A percentile compares a stretch with the other conserved stretches of the same genome.
Conservation (phyloP, 2,113 vertebrate genomes). For the Gymnorhina tibicen region DNA sequence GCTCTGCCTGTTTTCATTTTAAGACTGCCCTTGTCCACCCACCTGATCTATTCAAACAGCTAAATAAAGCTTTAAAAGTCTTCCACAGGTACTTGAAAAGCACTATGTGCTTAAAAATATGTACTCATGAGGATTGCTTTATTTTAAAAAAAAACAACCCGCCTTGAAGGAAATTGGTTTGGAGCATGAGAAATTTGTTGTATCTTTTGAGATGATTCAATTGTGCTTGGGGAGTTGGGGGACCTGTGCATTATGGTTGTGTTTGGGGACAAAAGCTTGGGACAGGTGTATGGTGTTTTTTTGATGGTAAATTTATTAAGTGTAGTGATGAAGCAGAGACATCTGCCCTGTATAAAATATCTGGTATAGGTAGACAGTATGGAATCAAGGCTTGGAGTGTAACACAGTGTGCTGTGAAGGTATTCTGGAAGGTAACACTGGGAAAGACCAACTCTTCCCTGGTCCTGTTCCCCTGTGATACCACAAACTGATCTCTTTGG, state of each 20-base stretch:
- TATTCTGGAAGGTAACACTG: not conserved
- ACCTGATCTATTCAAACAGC: not conserved
- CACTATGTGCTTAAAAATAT: not conserved
- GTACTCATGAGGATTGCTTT: not conserved
- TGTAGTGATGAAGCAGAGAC: not conserved
- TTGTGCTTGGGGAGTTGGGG: not conserved
- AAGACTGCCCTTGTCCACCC: not conserved
- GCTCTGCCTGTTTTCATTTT: not conserved
- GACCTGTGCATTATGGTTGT: not conserved
- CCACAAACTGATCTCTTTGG: not conserved
- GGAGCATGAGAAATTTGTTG: not conserved
- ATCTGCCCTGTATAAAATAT: not conserved
- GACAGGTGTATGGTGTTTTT: not conserved
- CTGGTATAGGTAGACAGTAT: not conserved
- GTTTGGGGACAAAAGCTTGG: not conserved
- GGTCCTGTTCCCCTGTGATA: not conserved
- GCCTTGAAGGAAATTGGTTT: not conserved
- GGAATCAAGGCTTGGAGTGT: not conserved
- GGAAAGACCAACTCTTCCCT: not conserved
- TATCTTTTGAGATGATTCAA: not conserved
- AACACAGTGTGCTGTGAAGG: not conserved
- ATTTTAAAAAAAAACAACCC: not conserved
- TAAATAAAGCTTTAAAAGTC: not conserved
- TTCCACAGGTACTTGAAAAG: not conserved
- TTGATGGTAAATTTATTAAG: not conserved